Base-by-base conservation (phyloP, 2,888 invertebrate genomes). In the Ophioninae sp. region DNA sequence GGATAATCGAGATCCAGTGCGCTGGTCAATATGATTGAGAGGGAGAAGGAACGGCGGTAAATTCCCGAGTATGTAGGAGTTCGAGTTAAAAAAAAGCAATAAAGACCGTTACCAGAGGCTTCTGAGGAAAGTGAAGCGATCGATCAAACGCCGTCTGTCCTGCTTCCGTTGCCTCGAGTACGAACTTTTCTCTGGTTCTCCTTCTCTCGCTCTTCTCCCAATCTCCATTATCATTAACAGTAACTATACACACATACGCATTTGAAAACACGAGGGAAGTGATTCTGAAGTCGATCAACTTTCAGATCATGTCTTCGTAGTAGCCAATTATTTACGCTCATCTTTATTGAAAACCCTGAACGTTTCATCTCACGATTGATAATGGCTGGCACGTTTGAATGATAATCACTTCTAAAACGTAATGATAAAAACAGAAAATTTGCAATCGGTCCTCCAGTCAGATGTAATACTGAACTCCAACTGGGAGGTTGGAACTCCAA, bases 141-240 rank as follows among this genome's bases (percentile, higher is more conserved):
- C 90, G 88, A 90, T 90, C 89, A 89, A 87, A 87, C 82, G 83
- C 73, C 85, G 87, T 39, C n/a, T 23, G n/a, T 81, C 88, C 67
- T 74, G 78, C 64, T 71, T 67, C 56, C 64, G 80, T 79, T 80
- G 79, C 83, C 58, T 76, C 63, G 69, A 61, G 63, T 59, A 78
- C 37, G 56, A 61, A 71, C 20, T 67, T 8, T n/a, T 8, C 10
- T 3, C 58, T 56, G 13, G 56, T 20, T 1, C 58, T 6, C 58
- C 10, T 20, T 58, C 58, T 58, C n/a, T 41, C 41, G 7, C 41
- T 6, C 41, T 41, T 44, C 44, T 7, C 10, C 22, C 39, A 6
- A 13, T 68, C 64, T 59, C 8, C 41, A 61, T 61, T 68, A 30
- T 73, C 68, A 30, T 72, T 67, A 20, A 51, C 20, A 59, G 30